Evolutionary conservation across 2,888 invertebrate genomes (phyloP), one percentile per base, ranked within the genome.

Genomic region (Drosophila borborema): DNA sequence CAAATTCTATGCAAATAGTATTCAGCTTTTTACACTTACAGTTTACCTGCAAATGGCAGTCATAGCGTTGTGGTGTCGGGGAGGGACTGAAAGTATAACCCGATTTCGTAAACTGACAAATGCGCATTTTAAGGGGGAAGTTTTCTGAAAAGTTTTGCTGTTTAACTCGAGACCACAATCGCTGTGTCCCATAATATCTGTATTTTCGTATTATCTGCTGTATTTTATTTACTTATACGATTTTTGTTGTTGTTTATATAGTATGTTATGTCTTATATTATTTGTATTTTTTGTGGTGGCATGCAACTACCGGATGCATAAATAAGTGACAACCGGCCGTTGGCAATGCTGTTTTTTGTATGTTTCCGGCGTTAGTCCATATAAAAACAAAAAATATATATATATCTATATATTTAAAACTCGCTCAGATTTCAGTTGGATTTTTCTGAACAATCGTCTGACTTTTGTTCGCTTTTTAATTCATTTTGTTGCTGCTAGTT

Each of bases 291-390:
- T 69, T 69, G 68, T 53, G 58, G 40, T 68, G 28, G 51, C 41
- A 20, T 76, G 70, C 65, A 82, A 65, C 70, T 41, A 73, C 89
- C 90, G 86, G 86, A 87, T 90, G 89, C 79, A 86, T 86, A 90
- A 90, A 90, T 88, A 86, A 82, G 83, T 88, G 83, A 88, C 88
- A 85, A 72, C 77, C 77, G 78, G 70, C 68, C 72, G 82, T 59
- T 78, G 77, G 71, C 64, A 72, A 66, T 38, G 60, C 62, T 41
- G 76, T 53, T 71, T 74, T 77, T 74, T 59, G 65, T 72, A 49
- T 69, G 66, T 86, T 88, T 86, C 86, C 86, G 90, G 80, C 72
- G 80, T 66, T 45, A 71, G 67, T 55, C 40, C 51, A 51, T 10
- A 48, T 12, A 49, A 1, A 58, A 59, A 53, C 55, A 70, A 72